Evolutionary conservation across 1,140 invertebrate species (phyloP).

Genomic region (Drosophila novamexicana): DNA sequence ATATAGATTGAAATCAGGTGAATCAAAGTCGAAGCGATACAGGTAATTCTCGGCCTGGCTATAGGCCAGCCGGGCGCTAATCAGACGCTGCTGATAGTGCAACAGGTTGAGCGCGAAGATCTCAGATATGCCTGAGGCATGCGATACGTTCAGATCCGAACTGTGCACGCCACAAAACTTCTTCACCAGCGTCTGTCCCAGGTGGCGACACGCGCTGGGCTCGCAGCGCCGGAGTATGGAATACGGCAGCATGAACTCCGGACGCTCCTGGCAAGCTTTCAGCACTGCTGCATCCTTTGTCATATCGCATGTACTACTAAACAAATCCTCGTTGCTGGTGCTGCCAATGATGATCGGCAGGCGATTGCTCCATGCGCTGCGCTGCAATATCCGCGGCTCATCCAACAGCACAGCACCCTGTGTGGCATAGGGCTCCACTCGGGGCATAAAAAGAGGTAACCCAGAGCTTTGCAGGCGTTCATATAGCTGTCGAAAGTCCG

Average conservation of each 20-base stretch:
- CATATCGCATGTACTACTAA: neutral
- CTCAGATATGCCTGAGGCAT: neutral
- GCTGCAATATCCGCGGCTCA: slow-evolving; percentile 52
- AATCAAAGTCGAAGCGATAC: slow-evolving; percentile 84
- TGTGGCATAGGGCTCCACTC: slow-evolving; percentile 51
- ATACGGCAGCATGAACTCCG: slow-evolving; percentile 46
- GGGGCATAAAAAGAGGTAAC: slow-evolving; percentile 24
- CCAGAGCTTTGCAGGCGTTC: slow-evolving; percentile 21
- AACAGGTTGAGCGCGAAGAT: slow-evolving; percentile 58
- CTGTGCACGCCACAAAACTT: slow-evolving; percentile 30
- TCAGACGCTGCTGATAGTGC: slow-evolving; percentile 70
- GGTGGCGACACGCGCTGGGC: slow-evolving; percentile 23
- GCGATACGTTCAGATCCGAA: slow-evolving; percentile 1
- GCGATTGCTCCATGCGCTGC: slow-evolving; percentile 59
- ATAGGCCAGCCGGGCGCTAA: slow-evolving; percentile 65
- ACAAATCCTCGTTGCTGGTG: slow-evolving; percentile 49
- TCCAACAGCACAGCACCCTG: slow-evolving; percentile 38
- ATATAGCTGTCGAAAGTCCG: slow-evolving; percentile 30
- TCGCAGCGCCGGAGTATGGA: slow-evolving; percentile 31
- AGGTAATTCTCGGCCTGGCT: slow-evolving; percentile 79
- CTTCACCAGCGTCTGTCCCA: slow-evolving; percentile 46
- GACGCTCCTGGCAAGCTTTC: slow-evolving; percentile 8
- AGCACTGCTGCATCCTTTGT: slow-evolving; percentile 23
- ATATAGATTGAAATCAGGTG: slow-evolving; percentile 69
- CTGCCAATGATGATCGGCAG: slow-evolving; percentile 66